Evolutionary conservation across 2,888 invertebrate species (phyloP).

Genomic region (Oscheius onirici): DNA sequence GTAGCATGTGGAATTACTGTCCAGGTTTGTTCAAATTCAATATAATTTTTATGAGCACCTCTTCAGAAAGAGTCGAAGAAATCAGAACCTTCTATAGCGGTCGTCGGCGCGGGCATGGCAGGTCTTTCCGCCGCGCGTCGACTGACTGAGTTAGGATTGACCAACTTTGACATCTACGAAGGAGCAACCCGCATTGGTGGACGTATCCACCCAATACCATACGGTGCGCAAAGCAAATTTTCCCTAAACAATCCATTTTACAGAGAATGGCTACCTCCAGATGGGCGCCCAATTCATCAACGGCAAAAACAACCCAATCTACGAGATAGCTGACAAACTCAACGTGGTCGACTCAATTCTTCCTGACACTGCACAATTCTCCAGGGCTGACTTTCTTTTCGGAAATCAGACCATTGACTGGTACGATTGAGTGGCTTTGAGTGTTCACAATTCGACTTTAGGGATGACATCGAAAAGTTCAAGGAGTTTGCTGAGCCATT

Average conservation of each 20-base stretch:
- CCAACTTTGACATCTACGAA: conserved; percentile 56
- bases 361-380: conserved; percentile 52
- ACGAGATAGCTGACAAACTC: conserved; percentile 55
- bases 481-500: conserved; percentile 50
- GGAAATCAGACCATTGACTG: conserved; percentile 41
- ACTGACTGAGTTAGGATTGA: conserved; percentile 56
- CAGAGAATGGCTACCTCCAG: conserved; percentile 65
- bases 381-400: conserved; percentile 43
- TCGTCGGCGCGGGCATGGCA: conserved; percentile 60
- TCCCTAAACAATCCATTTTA: not conserved
- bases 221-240: conserved; percentile 32
- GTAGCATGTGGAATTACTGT: conserved; percentile 57
- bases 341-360: conserved; percentile 43
- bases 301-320: conserved; percentile 63
- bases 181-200: conserved; percentile 58
- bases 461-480: conserved; percentile 48
- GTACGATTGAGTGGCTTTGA: conserved; percentile 10
- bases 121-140: conserved; percentile 58
- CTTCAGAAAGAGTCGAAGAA: conserved; percentile 49
- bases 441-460: conserved; percentile 20
- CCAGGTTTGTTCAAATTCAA: conserved; percentile 36
- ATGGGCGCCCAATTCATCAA: conserved; percentile 69
- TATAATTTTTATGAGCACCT: conserved; percentile 2
- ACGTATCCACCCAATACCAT: conserved; percentile 58
- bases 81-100: conserved; percentile 52